These are phyloP conservation scores for Caenorhabditis tropicalis DNA, from an alignment of 1,140 invertebrate genomes.

Conservation along the genomic window DNA sequence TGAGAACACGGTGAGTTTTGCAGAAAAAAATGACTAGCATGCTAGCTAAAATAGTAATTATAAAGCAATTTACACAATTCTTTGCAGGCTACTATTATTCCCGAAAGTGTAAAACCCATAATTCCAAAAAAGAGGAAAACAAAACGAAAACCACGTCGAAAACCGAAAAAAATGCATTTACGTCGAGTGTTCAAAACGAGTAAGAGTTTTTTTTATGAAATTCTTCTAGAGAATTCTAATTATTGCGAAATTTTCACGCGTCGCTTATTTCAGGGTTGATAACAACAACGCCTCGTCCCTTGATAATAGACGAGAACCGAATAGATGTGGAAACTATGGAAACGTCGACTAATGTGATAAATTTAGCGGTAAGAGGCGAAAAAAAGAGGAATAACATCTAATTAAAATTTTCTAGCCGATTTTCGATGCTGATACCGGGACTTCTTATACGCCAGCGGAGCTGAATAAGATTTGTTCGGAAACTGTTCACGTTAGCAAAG, in stretches of 20 bases:
- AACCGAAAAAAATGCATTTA: constrained; percentile 28
- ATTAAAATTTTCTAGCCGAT: neutral
- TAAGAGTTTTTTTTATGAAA: neutral
- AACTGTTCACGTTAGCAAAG: constrained; percentile 11
- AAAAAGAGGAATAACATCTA: neutral
- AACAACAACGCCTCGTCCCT: neutral
- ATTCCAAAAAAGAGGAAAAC: constrained; percentile 27
- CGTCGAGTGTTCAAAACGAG: constrained; percentile 19
- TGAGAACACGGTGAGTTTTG: constrained; percentile 14
- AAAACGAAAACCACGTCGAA: neutral
- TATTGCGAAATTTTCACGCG: neutral
- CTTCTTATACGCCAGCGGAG: neutral
- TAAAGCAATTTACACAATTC: too few relatives aligned
- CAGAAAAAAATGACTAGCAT: too few relatives aligned
- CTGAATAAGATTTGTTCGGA: constrained; percentile 3
- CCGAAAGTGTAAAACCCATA: neutral
- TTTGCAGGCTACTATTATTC: neutral
- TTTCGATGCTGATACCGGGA: constrained; percentile 1
- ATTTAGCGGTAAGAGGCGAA: neutral
- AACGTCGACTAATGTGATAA: constrained; percentile 21
- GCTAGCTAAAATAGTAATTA: too few relatives aligned
- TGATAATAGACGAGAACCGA: neutral
- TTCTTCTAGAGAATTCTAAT: neutral
- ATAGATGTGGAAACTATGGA: neutral
- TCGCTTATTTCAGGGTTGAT: constrained; percentile 2